phyloP scores from a whole-genome alignment of 92 coral and sea anemone genomes.

The Micromussa lordhowensis region DNA sequence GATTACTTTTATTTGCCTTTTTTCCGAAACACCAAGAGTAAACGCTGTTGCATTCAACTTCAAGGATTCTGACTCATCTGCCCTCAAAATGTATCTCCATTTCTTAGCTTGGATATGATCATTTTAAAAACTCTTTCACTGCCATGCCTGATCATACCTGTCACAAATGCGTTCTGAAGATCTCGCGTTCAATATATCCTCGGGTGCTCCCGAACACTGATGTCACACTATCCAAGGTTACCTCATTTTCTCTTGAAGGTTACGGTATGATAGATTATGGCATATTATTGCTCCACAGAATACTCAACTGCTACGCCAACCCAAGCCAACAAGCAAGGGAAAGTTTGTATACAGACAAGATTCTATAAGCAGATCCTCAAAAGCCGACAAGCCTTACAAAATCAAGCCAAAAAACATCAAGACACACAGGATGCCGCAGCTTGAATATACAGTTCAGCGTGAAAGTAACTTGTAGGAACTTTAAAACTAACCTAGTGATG shows the following conservation, averaged over 20 bases:
- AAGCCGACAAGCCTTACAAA: constrained; percentile 73
- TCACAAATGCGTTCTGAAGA: not conserved
- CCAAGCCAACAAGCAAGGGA: constrained; percentile 71
- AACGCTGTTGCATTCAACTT: too few species aligned
- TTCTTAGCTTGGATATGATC: too few species aligned
- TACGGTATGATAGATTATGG: not conserved
- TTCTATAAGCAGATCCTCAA: constrained; percentile 64
- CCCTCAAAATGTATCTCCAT: too few species aligned
- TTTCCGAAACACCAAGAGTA: too few species aligned
- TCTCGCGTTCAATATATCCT: not conserved
- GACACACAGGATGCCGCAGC: constrained; percentile 56
- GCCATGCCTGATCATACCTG: too few species aligned
- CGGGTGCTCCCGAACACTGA: not conserved
- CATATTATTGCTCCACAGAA: constrained; percentile 59
- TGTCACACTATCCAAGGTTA: not conserved
- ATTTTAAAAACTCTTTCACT: too few species aligned
- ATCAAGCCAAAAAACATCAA: constrained; percentile 73
- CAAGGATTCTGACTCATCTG: too few species aligned
- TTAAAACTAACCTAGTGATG: not conserved
- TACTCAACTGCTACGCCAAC: constrained; percentile 75
- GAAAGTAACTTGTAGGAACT: constrained; percentile 25
- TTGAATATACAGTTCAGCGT: constrained; percentile 40
- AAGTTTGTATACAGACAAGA: constrained; percentile 84
- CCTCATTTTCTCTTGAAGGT: too few species aligned
- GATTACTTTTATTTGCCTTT: not conserved